Evolutionary conservation across 2,888 invertebrate genomes (phyloP), one percentile per base, ranked within the genome.

Genomic region (Hyposoter dolosus): DNA sequence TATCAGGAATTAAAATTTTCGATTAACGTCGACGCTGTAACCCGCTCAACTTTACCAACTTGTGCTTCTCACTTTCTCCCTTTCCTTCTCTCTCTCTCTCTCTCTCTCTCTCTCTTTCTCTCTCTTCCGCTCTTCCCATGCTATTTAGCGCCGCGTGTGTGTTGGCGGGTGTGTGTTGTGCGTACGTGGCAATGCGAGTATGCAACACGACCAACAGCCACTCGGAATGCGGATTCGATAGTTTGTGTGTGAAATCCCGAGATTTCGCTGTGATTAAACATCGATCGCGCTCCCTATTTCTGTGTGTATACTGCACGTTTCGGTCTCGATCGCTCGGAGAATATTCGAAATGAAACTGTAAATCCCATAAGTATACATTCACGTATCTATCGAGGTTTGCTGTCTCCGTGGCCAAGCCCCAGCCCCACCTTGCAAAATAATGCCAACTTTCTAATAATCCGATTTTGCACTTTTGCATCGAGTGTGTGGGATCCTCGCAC

Each of bases 1-100:
- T 76, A 81, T 77, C 47, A 71, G 4, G 72, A 66, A 72, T 77
- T 74, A 43, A 80, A 76, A 84, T 77, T 81, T 84, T 81, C 84
- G 81, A 84, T 84, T 78, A 81, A 81, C 81, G 77, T 28, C 63
- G 68, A 75, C 53, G 47, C 72, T 56, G 66, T 71, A 68, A 32
- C 76, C 63, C 40, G 12, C 75, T 15, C 15, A 69, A 47, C 28
- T 47, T 47, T 28, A 17, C 45, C 28, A 28, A 68, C 17, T 43
- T 10, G n/a, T 19, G 15, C 23, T 23, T 23, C 68, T 43, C 68
- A 15, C 28, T 28, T 28, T 60, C 60, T 60, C 60, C 28, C 28
- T 28, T 15, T 12, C 28, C 1, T 7, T 65, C 65, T 28, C 60
- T 23, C 60, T 60, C 60, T 60, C 60, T 0, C 23, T n/a, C n/a